phyloP scores from a whole-genome alignment of 2,113 vertebrate species.

The Budorcas taxicolor region DNA sequence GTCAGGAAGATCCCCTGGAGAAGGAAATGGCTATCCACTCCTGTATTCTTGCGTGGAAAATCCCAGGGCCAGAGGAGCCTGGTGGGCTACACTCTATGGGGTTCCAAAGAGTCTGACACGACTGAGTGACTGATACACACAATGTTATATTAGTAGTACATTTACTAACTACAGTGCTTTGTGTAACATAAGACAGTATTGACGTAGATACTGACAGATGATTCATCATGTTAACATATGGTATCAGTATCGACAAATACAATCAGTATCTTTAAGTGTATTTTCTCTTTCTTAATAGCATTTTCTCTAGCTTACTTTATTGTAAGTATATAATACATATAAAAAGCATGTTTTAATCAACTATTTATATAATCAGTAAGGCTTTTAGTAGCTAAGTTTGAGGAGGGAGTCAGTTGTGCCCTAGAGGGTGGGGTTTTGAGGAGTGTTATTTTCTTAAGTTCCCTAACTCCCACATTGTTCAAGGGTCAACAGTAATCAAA shows the following conservation, averaged over 20 bases:
- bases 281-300: background rate
- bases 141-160: background rate
- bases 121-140: background rate
- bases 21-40: background rate
- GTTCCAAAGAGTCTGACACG: background rate
- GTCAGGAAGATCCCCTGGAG: background rate
- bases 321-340: background rate
- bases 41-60: background rate
- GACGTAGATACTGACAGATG: background rate
- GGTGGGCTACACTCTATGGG: background rate
- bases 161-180: background rate
- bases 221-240: background rate
- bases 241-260: background rate
- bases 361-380: background rate
- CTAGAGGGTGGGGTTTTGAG: background rate
- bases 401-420: background rate
- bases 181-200: background rate
- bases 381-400: background rate
- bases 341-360: background rate
- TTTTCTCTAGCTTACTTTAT: background rate
- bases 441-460: background rate
- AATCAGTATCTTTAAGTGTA: background rate
- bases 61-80: background rate
- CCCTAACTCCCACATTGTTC: background rate
- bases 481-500: background rate